phyloP scores from a whole-genome alignment of 2,113 vertebrate species.

The Hippolais icterina region DNA sequence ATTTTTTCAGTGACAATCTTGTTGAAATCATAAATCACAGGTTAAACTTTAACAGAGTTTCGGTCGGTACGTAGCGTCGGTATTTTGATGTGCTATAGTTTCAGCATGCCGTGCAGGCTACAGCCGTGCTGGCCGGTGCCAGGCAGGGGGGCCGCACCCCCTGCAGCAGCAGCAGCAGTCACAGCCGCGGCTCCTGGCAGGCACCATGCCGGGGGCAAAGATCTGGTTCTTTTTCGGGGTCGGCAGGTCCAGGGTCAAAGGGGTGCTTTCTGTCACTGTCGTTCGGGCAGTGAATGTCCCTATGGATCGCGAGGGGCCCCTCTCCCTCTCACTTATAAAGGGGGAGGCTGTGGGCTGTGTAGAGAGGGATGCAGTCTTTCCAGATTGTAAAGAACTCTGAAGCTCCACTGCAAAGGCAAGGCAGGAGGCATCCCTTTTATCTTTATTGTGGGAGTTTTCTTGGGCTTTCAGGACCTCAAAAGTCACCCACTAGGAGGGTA shows the following conservation, averaged over 20 bases:
- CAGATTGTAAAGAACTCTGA: background rate
- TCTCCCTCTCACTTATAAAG: too few relatives aligned
- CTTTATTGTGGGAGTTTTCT: background rate
- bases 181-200: too few relatives aligned
- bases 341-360: too few relatives aligned
- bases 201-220: background rate
- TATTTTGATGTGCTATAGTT: too few relatives aligned
- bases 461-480: background rate
- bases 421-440: background rate
- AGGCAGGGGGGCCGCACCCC: too few relatives aligned
- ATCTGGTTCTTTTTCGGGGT: background rate
- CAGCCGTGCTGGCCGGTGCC: too few relatives aligned
- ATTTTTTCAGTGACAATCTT: background rate
- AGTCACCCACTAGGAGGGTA: background rate
- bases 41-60: too few relatives aligned
- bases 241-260: background rate
- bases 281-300: background rate
- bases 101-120: too few relatives aligned
- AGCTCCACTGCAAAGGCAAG: background rate
- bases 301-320: too few relatives aligned
- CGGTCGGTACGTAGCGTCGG: too few relatives aligned
- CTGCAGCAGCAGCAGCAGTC: too few relatives aligned
- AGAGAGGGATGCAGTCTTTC: background rate
- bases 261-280: too few relatives aligned
- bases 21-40: background rate